Evolutionary conservation across 2,888 invertebrate genomes (phyloP).

Genomic region (Chymomyza caudatula): DNA sequence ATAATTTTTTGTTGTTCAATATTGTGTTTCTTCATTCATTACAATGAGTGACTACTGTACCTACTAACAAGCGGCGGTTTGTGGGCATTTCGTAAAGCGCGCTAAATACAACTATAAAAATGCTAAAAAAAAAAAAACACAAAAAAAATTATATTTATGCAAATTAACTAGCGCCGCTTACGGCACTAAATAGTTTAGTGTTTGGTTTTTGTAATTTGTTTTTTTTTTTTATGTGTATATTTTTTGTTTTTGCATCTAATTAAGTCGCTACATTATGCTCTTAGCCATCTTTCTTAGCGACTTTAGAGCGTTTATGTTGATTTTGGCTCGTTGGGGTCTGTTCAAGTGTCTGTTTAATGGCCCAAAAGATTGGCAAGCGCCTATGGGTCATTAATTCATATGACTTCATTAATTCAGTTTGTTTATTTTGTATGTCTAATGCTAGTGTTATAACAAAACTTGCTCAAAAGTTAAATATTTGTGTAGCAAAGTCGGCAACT

Average conservation of each 20-base stretch:
- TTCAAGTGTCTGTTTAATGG: conserved; percentile 9
- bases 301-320: neutral
- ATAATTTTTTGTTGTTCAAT: too few relatives aligned
- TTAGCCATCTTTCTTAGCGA: neutral
- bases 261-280: neutral
- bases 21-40: neutral
- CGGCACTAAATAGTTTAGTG: conserved; percentile 46
- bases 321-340: neutral
- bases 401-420: neutral
- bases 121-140: conserved; percentile 9
- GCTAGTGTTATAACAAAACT: neutral
- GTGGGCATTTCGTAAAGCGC: conserved; percentile 53
- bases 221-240: conserved; percentile 22
- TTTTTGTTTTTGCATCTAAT: conserved; percentile 7
- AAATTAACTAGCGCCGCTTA: conserved; percentile 51
- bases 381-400: neutral
- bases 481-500: too few relatives aligned
- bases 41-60: neutral
- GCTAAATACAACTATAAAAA: conserved; percentile 21
- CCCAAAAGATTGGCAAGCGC: neutral
- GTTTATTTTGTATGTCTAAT: neutral
- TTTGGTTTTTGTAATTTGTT: conserved; percentile 27
- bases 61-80: neutral
- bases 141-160: conserved; percentile 49
- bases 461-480: neutral